Conservation (phyloP, 2,888 invertebrate species). For the Dorcus parallelipipedus region DNA sequence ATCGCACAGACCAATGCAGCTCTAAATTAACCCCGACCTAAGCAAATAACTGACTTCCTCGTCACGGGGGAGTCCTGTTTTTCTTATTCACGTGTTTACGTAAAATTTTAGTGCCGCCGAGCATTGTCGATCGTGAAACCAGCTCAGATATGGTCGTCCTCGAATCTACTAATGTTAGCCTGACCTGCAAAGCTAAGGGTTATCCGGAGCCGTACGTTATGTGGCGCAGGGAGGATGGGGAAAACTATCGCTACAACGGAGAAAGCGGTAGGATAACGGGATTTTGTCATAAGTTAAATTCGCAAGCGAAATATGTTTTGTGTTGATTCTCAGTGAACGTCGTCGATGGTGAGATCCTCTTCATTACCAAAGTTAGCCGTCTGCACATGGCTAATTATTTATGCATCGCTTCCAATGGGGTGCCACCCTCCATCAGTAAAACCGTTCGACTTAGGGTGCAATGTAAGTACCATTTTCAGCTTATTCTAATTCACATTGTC, state of each 20-base stretch:
- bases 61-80: no score
- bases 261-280: constrained; percentile 64
- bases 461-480: constrained; percentile 60
- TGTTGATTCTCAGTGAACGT: constrained; percentile 68
- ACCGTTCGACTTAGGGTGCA: constrained; percentile 78
- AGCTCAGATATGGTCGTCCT: constrained; percentile 90
- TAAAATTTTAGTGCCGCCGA: constrained; percentile 74
- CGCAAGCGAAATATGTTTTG: constrained; percentile 1
- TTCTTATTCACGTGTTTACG: not conserved
- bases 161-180: constrained; percentile 83
- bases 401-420: constrained; percentile 90
- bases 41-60: no score
- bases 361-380: constrained; percentile 83
- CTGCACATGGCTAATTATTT: constrained; percentile 91
- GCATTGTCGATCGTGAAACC: constrained; percentile 84
- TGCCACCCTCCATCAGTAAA: constrained; percentile 87
- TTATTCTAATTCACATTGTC: not conserved
- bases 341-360: constrained; percentile 82
- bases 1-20: no score
- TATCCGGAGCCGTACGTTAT: constrained; percentile 90
- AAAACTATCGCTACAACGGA: constrained; percentile 86
- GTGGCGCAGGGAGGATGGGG: constrained; percentile 88
- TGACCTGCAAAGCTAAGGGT: constrained; percentile 83
- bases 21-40: no score
- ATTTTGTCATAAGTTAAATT: not conserved